These are phyloP conservation scores for Canis aureus DNA, from an alignment of 2,113 vertebrate species.

Conservation along the genomic window DNA sequence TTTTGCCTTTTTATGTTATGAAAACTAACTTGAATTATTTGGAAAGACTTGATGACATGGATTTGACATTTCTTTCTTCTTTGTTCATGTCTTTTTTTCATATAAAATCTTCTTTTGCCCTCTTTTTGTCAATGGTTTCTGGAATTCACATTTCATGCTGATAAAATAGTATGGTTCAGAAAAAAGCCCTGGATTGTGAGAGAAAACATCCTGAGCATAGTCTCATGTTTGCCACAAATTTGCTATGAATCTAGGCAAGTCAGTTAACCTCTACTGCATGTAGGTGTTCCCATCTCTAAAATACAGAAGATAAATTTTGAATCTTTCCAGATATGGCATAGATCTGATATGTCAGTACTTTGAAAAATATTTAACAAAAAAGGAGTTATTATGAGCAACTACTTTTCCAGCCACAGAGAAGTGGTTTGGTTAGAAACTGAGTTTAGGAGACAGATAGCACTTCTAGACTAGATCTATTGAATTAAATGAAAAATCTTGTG, in stretches of 20 bases:
- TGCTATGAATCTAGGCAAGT: not conserved
- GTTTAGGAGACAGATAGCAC: not conserved
- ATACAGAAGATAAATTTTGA: not conserved
- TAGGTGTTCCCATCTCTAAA: not conserved
- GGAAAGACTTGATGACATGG: not conserved
- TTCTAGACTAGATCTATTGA: not conserved
- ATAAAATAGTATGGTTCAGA: not conserved
- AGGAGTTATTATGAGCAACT: not conserved
- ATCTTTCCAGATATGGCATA: not conserved
- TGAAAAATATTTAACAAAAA: not conserved
- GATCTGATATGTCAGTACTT: not conserved
- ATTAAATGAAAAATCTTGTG: not conserved
- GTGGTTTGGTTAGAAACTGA: not conserved
- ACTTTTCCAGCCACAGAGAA: not conserved
- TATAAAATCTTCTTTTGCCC: not conserved
- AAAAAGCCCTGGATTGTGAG: not conserved
- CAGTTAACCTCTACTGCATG: rapidly evolving
- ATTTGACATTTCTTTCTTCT: not conserved
- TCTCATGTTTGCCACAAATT: not conserved
- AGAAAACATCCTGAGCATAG: not conserved
- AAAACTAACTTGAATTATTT: not conserved
- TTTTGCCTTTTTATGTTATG: not conserved
- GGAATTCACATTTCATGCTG: not conserved
- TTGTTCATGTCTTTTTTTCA: not conserved
- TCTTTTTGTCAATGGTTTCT: not conserved